phyloP scores from a whole-genome alignment of 1,140 invertebrate species.

The Saxidomus purpurata region DNA sequence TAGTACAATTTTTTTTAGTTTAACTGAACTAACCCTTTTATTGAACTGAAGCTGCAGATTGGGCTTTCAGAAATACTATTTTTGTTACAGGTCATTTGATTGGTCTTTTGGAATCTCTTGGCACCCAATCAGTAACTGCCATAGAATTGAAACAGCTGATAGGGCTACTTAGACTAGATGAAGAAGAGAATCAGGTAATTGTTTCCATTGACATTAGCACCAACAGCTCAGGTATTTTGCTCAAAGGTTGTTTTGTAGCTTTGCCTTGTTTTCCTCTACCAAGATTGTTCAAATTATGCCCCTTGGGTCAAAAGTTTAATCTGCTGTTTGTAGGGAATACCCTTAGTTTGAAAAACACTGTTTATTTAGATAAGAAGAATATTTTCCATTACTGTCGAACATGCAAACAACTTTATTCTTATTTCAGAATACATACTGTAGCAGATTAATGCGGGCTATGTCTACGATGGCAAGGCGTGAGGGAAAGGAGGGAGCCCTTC shows the following conservation, averaged over 20 bases:
- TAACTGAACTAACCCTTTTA: no score
- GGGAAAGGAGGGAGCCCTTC: conserved; percentile 84
- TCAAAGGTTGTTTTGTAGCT: not conserved
- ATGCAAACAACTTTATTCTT: no score
- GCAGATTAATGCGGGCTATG: conserved; percentile 86
- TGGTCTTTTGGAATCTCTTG: conserved; percentile 88
- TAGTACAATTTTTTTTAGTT: no score
- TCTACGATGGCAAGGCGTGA: conserved; percentile 87
- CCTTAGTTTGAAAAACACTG: no score
- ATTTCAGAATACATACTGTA: conserved; percentile 86
- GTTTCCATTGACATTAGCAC: not conserved
- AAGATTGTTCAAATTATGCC: no score
- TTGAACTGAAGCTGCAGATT: no score
- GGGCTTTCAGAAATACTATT: not conserved
- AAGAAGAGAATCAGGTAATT: conserved; percentile 82
- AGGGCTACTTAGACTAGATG: conserved; percentile 84
- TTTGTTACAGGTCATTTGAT: conserved; percentile 87
- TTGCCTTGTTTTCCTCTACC: no score
- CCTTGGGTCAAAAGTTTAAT: no score
- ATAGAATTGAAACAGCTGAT: conserved; percentile 89
- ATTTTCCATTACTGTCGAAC: no score
- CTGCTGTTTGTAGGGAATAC: no score
- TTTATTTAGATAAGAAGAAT: no score
- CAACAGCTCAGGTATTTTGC: not conserved
- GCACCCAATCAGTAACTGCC: conserved; percentile 88